Conservation (phyloP, 1,140 invertebrate species). For the Ostrea denselamellosa region DNA sequence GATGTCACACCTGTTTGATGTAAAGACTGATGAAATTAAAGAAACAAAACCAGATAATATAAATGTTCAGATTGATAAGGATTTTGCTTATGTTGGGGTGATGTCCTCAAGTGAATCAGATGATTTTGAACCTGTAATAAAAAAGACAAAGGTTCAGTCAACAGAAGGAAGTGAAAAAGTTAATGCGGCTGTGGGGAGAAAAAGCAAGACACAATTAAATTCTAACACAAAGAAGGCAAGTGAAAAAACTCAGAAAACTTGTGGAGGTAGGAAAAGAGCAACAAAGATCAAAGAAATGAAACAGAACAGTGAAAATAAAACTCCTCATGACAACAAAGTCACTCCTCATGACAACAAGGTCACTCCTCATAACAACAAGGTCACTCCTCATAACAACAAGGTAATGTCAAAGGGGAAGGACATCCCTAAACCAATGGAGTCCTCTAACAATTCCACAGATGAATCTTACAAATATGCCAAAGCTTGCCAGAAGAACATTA, state of each 20-base stretch:
- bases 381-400: not conserved
- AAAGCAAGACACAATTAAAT: not conserved
- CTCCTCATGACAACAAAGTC: no score
- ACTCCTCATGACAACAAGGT: no score
- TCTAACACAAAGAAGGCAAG: not conserved
- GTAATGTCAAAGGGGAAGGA: not conserved
- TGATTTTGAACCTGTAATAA: slow-evolving; percentile 13
- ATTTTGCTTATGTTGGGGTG: not conserved
- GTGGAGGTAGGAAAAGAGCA: not conserved
- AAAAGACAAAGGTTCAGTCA: not conserved
- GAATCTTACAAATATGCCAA: not conserved
- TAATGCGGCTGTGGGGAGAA: not conserved
- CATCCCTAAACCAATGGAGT: not conserved
- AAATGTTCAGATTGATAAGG: not conserved
- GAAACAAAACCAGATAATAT: not conserved
- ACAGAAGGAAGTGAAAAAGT: not conserved
- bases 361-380: no score
- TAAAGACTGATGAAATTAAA: not conserved
- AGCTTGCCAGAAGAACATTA: slow-evolving; percentile 17
- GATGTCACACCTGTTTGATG: not conserved
- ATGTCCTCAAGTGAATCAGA: slow-evolving; percentile 5
- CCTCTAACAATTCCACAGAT: not conserved
- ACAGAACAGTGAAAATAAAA: no score
- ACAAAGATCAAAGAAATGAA: not conserved
- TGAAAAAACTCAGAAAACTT: not conserved